A percentile compares a stretch with the other conserved stretches of the same genome.
Evolutionary conservation across 1,140 invertebrate genomes (phyloP).

Genomic region (Drosophila novamexicana): DNA sequence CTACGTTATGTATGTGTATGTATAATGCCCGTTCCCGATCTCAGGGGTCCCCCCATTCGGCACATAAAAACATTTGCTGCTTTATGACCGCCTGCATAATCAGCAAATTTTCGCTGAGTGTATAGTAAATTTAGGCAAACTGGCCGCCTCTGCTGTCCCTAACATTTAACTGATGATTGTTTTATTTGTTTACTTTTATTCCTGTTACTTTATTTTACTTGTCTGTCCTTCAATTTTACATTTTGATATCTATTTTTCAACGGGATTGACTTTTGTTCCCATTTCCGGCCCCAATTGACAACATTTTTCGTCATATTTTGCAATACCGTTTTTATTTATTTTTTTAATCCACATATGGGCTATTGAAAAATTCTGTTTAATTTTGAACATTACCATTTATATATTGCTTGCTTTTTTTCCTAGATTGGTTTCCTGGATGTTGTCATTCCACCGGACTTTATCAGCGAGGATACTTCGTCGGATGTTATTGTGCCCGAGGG

Average conservation of each 20-base stretch:
- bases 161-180: constrained; percentile 37
- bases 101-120: constrained; percentile 66
- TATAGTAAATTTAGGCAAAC: constrained; percentile 42
- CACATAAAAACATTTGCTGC: constrained; percentile 67
- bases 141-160: constrained; percentile 5
- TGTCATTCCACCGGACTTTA: constrained; percentile 93
- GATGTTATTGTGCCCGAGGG: constrained; percentile 93
- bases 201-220: not conserved
- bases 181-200: constrained; percentile 22
- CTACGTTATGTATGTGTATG: constrained; percentile 13
- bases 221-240: not conserved
- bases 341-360: no score
- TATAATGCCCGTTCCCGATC: constrained; percentile 8
- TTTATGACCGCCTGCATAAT: constrained; percentile 75
- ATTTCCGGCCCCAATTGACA: no score
- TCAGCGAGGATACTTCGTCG: constrained; percentile 91
- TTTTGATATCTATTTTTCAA: not conserved
- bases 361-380: not conserved
- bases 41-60: constrained; percentile 23
- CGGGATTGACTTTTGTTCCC: not conserved
- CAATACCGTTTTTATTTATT: no score
- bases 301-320: no score
- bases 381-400: not conserved
- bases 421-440: constrained; percentile 93
- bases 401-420: constrained; percentile 49